Conservation (phyloP, 2,888 invertebrate genomes). For the Sepiola atlantica region DNA sequence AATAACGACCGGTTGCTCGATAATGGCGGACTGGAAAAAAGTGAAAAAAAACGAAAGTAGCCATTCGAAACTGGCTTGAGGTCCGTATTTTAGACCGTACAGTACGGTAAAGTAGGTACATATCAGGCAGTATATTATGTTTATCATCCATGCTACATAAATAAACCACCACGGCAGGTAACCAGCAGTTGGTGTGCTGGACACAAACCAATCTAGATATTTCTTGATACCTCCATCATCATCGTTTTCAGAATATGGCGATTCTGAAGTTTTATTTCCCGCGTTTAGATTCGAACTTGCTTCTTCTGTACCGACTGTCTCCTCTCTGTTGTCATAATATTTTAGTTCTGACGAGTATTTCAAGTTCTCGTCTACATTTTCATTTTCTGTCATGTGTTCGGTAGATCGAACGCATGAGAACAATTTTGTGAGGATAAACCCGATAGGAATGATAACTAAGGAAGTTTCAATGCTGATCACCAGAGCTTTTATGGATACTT, state of each 20-base stretch:
- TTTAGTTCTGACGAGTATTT: background rate
- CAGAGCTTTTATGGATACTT: constrained; percentile 57
- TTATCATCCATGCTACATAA: background rate
- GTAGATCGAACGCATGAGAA: constrained; percentile 55
- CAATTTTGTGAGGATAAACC: constrained; percentile 61
- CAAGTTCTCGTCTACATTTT: background rate
- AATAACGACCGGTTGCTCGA: constrained; percentile 53
- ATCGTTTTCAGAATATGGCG: background rate
- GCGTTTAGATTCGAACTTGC: background rate
- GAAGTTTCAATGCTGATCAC: constrained; percentile 64
- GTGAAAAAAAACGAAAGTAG: constrained; percentile 66
- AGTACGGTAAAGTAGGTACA: background rate
- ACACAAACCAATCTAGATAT: background rate
- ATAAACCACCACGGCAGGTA: background rate
- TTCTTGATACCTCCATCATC: background rate
- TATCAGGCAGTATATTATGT: background rate
- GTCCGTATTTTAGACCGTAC: constrained; percentile 62
- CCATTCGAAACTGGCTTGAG: constrained; percentile 66
- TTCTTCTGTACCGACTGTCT: background rate
- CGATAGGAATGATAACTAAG: constrained; percentile 65
- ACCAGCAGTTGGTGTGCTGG: background rate
- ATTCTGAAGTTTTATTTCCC: background rate
- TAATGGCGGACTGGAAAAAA: constrained; percentile 62
- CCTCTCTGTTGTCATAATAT: background rate
- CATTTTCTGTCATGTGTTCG: constrained; percentile 41